Percentiles rank a stretch among this genome's conserved stretches.
These are phyloP conservation scores for Crioceris asparagi DNA, from an alignment of 2,888 invertebrate species.

Conservation along the genomic window DNA sequence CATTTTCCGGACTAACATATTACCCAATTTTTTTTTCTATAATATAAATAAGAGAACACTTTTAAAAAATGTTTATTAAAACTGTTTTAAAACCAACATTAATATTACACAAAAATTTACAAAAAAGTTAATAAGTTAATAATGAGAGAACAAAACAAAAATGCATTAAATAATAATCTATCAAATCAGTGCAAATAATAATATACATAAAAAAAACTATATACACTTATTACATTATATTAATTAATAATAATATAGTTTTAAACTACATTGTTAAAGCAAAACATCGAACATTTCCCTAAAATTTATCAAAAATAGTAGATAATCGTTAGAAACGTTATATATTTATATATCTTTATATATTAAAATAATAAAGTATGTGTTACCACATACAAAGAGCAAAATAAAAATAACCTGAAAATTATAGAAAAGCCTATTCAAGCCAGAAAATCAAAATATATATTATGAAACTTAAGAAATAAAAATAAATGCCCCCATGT, in stretches of 20 bases:
- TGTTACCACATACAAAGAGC: too few species aligned
- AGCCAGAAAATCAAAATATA: constrained; percentile 9
- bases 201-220: constrained; percentile 19
- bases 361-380: too few species aligned
- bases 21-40: background rate
- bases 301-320: constrained; percentile 9
- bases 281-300: constrained; percentile 7
- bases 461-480: constrained; percentile 7
- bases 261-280: constrained; percentile 9
- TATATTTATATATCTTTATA: too few species aligned
- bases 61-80: constrained; percentile 18
- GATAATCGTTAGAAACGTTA: constrained; percentile 7
- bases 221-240: constrained; percentile 5
- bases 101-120: constrained; percentile 26
- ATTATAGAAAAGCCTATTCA: constrained; percentile 11
- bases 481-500: constrained; percentile 20
- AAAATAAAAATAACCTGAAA: too few species aligned
- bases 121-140: constrained; percentile 31
- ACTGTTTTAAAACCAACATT: constrained; percentile 25
- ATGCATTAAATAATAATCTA: constrained; percentile 28
- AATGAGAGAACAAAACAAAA: constrained; percentile 25
- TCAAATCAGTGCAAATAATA: constrained; percentile 25
- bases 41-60: constrained; percentile 1
- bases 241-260: too few species aligned
- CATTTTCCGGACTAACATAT: too few species aligned